Percentiles rank a stretch among this genome's conserved stretches.
phyloP scores from a whole-genome alignment of 2,888 invertebrate species.

The Euzophera pinguis region DNA sequence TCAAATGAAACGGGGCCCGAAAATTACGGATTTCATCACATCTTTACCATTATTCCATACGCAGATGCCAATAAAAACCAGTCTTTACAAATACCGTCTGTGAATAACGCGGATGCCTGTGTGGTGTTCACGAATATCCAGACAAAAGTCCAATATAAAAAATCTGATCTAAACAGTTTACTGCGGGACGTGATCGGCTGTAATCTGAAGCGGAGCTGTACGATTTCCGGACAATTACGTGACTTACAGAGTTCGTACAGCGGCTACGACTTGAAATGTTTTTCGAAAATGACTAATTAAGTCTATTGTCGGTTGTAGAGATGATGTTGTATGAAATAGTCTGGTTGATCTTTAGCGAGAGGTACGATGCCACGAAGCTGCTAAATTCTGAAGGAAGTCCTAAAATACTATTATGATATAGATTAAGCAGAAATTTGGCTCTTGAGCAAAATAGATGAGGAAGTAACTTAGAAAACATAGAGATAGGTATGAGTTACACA shows the following conservation, averaged over 20 bases:
- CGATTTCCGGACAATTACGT: conserved; percentile 66
- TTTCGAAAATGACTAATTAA: conserved; percentile 30
- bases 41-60: no score
- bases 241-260: conserved; percentile 47
- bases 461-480: no score
- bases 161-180: conserved; percentile 63
- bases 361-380: no score
- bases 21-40: no score
- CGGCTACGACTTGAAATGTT: conserved; percentile 31
- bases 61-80: no score
- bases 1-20: no score
- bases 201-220: conserved; percentile 53
- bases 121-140: not conserved
- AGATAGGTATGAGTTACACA: no score
- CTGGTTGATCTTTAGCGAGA: no score
- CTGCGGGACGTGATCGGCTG: conserved; percentile 58
- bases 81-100: no score
- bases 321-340: not conserved
- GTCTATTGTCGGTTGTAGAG: conserved; percentile 2
- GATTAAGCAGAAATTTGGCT: no score
- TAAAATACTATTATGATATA: not conserved
- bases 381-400: not conserved
- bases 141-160: conserved; percentile 31
- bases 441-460: not conserved
- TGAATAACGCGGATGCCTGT: no score